Evolutionary conservation across 1,140 invertebrate species (phyloP).

Genomic region (Amyelois transitella): DNA sequence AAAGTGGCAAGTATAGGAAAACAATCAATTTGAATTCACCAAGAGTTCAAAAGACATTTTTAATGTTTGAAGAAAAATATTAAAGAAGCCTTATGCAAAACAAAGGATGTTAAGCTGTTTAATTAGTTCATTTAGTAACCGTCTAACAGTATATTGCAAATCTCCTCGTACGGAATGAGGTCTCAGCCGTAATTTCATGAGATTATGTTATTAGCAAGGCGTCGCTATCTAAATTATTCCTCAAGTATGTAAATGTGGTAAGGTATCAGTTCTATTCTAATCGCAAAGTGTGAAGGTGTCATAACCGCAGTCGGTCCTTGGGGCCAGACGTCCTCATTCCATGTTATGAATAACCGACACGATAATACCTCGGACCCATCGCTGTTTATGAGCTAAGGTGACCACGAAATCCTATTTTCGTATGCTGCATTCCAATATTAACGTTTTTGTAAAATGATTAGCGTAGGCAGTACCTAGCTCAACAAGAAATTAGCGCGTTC

Average conservation of each 20-base stretch:
- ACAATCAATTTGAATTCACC: too few species aligned
- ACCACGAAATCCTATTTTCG: too few species aligned
- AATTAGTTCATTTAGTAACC: neutral
- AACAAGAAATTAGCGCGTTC: too few species aligned
- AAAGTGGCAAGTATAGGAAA: too few species aligned
- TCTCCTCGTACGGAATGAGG: neutral
- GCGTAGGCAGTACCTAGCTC: too few species aligned
- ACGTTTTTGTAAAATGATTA: too few species aligned
- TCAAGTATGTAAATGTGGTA: neutral
- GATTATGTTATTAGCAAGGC: neutral
- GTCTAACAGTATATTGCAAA: neutral
- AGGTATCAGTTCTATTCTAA: neutral
- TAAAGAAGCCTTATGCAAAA: too few species aligned
- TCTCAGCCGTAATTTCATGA: neutral
- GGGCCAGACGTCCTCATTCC: slow-evolving; percentile 40
- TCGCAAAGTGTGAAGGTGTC: slow-evolving; percentile 9
- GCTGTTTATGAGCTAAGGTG: slow-evolving; percentile 34
- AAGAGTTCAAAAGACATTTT: too few species aligned
- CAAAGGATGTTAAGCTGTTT: too few species aligned
- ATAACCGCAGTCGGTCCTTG: slow-evolving; percentile 27
- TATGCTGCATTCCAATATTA: too few species aligned
- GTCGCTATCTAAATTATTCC: neutral
- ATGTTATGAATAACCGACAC: slow-evolving; percentile 37
- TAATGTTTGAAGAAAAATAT: too few species aligned
- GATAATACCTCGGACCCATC: slow-evolving; percentile 21